Conservation (phyloP, 2,113 vertebrate species). For the Calypte anna region DNA sequence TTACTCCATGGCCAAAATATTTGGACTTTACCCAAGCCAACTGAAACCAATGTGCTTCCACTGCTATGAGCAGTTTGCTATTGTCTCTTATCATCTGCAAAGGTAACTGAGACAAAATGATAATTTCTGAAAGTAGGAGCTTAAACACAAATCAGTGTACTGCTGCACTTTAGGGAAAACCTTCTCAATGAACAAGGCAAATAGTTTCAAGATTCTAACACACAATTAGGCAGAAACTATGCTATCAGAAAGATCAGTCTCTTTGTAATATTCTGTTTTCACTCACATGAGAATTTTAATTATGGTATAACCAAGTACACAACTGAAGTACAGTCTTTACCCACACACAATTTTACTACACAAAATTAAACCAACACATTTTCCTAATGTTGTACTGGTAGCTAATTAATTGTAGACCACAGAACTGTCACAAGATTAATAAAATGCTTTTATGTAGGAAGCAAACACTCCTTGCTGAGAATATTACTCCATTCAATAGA, state of each 20-base stretch:
- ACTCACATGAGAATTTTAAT: conserved; percentile 54
- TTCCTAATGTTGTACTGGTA: neutral
- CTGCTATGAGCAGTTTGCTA: neutral
- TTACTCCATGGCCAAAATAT: accelerated
- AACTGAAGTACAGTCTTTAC: neutral
- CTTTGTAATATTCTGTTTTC: neutral
- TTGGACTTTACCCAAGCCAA: neutral
- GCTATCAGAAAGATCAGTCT: conserved; percentile 17
- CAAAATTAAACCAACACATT: conserved; percentile 6
- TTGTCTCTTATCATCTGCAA: neutral
- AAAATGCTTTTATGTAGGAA: neutral
- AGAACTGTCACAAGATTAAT: neutral
- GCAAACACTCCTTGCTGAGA: neutral
- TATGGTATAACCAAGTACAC: neutral
- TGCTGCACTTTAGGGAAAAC: conserved; percentile 12
- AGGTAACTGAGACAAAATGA: neutral
- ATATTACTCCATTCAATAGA: neutral
- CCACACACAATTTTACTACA: neutral
- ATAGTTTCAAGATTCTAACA: conserved; percentile 40
- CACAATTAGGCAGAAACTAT: conserved; percentile 61
- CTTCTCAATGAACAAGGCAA: conserved; percentile 40
- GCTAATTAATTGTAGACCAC: neutral
- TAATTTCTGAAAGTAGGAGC: neutral
- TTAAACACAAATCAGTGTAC: conserved; percentile 42
- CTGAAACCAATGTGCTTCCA: neutral